A percentile compares a stretch with the other conserved stretches of the same genome.
phyloP scores from a whole-genome alignment of 1,140 invertebrate species.

The Drosophila kepulauana region DNA sequence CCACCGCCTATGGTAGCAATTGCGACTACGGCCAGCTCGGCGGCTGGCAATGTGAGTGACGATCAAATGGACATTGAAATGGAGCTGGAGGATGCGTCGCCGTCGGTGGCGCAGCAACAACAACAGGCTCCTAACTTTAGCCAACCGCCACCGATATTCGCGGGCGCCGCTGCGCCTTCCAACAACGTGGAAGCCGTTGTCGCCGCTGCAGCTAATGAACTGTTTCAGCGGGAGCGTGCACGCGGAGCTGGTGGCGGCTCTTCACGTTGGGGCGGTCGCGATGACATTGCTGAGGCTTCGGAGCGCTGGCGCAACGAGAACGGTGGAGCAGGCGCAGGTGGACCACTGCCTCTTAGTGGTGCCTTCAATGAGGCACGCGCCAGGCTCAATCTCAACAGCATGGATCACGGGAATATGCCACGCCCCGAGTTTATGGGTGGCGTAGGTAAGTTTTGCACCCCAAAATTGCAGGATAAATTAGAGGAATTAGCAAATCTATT shows the following conservation, averaged over 20 bases:
- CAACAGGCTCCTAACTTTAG: constrained; percentile 69
- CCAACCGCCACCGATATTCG: constrained; percentile 69
- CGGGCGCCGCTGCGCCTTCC: constrained; percentile 16
- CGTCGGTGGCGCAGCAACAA: constrained; percentile 27
- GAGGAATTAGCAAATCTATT: background rate
- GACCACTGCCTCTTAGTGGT: constrained; percentile 42
- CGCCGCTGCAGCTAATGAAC: constrained; percentile 54
- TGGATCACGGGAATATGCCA: constrained; percentile 67
- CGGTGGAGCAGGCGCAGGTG: constrained; percentile 54
- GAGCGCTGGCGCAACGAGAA: constrained; percentile 68
- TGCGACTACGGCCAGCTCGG: constrained; percentile 39
- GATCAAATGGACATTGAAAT: constrained; percentile 89
- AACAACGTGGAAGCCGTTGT: constrained; percentile 51
- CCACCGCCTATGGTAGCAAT: constrained; percentile 55
- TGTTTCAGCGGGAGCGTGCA: constrained; percentile 63
- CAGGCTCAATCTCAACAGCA: constrained; percentile 66
- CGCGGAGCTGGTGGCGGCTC: constrained; percentile 41
- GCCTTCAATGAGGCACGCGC: constrained; percentile 72
- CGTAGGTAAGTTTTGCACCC: constrained; percentile 28
- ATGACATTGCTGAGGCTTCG: constrained; percentile 60
- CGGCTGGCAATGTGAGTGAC: constrained; percentile 84
- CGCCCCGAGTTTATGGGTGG: constrained; percentile 64
- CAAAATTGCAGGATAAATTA: background rate
- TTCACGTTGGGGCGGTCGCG: constrained; percentile 74
- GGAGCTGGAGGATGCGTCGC: constrained; percentile 86